These are phyloP conservation scores for Drosophila micromelanica DNA, from an alignment of 1,140 invertebrate species.

Conservation along the genomic window DNA sequence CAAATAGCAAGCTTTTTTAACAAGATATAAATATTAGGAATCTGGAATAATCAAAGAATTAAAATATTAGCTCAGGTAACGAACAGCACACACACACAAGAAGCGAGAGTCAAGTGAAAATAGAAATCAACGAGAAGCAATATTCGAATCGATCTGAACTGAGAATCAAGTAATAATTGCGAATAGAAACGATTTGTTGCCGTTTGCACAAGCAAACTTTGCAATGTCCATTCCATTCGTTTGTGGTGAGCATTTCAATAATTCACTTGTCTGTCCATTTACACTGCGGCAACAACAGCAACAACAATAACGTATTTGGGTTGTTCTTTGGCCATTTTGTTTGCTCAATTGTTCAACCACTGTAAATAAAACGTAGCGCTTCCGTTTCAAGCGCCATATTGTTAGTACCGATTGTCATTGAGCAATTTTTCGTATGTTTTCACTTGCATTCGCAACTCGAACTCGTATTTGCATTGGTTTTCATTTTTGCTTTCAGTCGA, in stretches of 20 bases:
- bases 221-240: neutral
- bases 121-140: no score
- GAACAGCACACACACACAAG: no score
- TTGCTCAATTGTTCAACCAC: conserved; percentile 66
- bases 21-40: no score
- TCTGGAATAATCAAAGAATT: no score
- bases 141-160: no score
- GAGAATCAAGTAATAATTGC: neutral
- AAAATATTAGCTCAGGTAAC: no score
- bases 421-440: conserved; percentile 73
- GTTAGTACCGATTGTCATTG: conserved; percentile 58
- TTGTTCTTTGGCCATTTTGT: conserved; percentile 46
- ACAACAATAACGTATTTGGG: conserved; percentile 27
- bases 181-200: neutral
- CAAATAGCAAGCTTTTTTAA: no score
- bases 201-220: neutral
- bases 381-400: conserved; percentile 50
- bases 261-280: conserved; percentile 46
- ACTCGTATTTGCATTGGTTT: conserved; percentile 10
- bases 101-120: no score
- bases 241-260: conserved; percentile 43
- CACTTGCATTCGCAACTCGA: conserved; percentile 14
- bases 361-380: conserved; percentile 70
- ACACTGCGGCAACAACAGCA: conserved; percentile 8
- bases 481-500: neutral